Evolutionary conservation across 1,140 invertebrate species (phyloP), one percentile per base, ranked within the genome.

Genomic region (Drusus annulatus): DNA sequence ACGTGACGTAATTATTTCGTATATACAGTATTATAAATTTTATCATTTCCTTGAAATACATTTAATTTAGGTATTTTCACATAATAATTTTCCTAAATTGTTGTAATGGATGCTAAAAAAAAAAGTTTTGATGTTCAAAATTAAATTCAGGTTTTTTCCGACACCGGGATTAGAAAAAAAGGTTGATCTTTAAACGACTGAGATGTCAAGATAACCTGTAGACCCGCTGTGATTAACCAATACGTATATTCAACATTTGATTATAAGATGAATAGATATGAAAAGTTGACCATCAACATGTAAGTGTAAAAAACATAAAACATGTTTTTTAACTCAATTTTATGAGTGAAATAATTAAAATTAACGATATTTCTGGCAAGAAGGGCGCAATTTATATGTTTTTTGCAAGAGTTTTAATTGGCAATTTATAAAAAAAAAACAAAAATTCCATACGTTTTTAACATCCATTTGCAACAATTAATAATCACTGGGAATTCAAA

Each of bases 401-500:
- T n/a, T n/a, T n/a, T n/a, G n/a, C n/a, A n/a, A n/a, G n/a, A n/a
- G n/a, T n/a, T n/a, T n/a, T n/a, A n/a, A n/a, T n/a, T n/a, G n/a
- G n/a, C n/a, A n/a, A n/a, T n/a, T n/a, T n/a, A n/a, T n/a, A n/a
- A n/a, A n/a, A n/a, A n/a, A n/a, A n/a, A n/a, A n/a, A n/a, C n/a
- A n/a, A n/a, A n/a, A n/a, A n/a, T n/a, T n/a, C n/a, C n/a, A n/a
- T n/a, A n/a, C n/a, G 2, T 28, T 56, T 56, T 56, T 19, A 71
- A 50, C 23, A 50, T 51, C n/a, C 31, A 51, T 17, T n/a, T 25
- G 2, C 19, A 71, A 51, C 7, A 17, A 71, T n/a, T 52, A 0
- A 10, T 69, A 50, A 74, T 74, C 69, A 74, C 51, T 74, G 51
- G 51, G 51, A 74, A 74, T 74, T 54, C n/a, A 16, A 69, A 16